Percentiles rank a stretch among this genome's conserved stretches.
These are phyloP conservation scores for Synergus umbraculus DNA, from an alignment of 2,888 invertebrate genomes.

Conservation along the genomic window DNA sequence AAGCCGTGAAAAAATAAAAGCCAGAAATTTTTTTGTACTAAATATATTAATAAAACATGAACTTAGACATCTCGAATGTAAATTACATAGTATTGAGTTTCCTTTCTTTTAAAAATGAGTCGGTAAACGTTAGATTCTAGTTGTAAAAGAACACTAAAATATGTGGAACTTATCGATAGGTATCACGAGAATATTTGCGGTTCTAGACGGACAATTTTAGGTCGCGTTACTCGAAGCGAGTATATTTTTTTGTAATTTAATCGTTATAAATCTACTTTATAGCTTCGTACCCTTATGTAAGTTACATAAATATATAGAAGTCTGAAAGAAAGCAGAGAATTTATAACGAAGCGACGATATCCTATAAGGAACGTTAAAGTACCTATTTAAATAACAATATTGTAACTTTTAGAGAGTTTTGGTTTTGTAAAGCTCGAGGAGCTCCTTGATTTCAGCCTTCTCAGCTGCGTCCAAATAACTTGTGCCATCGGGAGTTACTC, in stretches of 20 bases:
- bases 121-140: slow-evolving; percentile 19
- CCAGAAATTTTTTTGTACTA: slow-evolving; percentile 9
- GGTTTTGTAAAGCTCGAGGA: slow-evolving; percentile 76
- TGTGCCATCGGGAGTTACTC: slow-evolving; percentile 91
- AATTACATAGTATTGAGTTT: slow-evolving; percentile 19
- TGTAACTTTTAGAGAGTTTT: slow-evolving; percentile 61
- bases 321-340: slow-evolving; percentile 62
- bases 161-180: slow-evolving; percentile 32
- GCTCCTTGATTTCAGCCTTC: slow-evolving; percentile 92
- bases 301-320: slow-evolving; percentile 58
- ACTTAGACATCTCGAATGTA: slow-evolving; percentile 48
- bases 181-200: slow-evolving; percentile 32
- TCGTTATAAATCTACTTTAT: slow-evolving; percentile 50
- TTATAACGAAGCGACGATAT: slow-evolving; percentile 68
- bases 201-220: slow-evolving; percentile 32
- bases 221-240: slow-evolving; percentile 29
- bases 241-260: slow-evolving; percentile 29
- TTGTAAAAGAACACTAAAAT: slow-evolving; percentile 20
- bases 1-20: not conserved
- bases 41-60: slow-evolving; percentile 62
- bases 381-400: slow-evolving; percentile 70
- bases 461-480: slow-evolving; percentile 94
- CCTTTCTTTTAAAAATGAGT: slow-evolving; percentile 11
- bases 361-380: slow-evolving; percentile 72
- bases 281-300: slow-evolving; percentile 46